Percentiles rank a stretch among this genome's conserved stretches.
phyloP scores from a whole-genome alignment of 2,113 vertebrate species.

The Neolamprologus cancellatus region DNA sequence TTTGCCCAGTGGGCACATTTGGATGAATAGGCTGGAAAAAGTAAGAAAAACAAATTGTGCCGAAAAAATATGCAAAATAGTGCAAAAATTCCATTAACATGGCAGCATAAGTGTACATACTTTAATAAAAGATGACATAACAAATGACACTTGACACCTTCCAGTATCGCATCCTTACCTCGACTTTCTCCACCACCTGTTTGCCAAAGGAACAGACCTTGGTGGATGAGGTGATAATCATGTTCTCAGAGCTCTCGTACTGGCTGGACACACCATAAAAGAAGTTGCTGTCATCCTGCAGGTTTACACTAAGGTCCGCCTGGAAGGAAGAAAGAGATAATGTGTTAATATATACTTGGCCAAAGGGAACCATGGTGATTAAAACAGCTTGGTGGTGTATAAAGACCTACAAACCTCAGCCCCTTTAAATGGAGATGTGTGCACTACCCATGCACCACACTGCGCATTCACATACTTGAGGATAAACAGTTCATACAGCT shows the following conservation, averaged over 20 bases:
- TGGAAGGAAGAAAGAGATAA: constrained; percentile 27
- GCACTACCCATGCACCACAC: background rate
- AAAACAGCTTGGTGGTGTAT: background rate
- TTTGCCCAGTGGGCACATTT: background rate
- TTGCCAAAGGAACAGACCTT: constrained; percentile 97
- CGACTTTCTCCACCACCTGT: constrained; percentile 95
- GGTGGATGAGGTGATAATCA: constrained; percentile 94
- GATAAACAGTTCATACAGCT: background rate
- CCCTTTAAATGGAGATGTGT: background rate
- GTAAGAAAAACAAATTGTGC: background rate
- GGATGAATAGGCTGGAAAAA: background rate
- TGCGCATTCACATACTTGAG: background rate
- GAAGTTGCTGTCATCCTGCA: constrained; percentile 86
- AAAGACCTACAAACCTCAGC: background rate
- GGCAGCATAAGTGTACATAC: background rate
- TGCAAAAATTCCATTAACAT: background rate
- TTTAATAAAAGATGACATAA: background rate
- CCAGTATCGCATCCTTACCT: constrained; percentile 69
- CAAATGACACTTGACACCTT: background rate
- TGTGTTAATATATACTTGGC: background rate
- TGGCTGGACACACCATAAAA: constrained; percentile 96
- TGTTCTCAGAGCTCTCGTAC: constrained; percentile 90
- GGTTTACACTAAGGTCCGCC: constrained; percentile 89
- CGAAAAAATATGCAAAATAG: background rate
- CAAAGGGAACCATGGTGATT: background rate